A percentile compares a stretch with the other conserved stretches of the same genome.
phyloP scores from a whole-genome alignment of 2,113 vertebrate genomes.

The Ochotona princeps region DNA sequence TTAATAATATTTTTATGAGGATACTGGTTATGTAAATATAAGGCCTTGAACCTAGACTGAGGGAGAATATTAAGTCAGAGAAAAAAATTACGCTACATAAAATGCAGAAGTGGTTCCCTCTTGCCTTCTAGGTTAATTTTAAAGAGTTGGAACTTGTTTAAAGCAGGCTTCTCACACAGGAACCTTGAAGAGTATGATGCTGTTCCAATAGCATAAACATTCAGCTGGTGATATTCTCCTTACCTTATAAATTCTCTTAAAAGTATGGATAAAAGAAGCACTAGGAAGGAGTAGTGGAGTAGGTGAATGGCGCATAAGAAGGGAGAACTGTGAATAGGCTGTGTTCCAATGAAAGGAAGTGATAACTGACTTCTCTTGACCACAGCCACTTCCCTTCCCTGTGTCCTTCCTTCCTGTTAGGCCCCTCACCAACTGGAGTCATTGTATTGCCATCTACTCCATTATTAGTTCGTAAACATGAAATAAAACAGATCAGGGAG shows the following conservation, averaged over 20 bases:
- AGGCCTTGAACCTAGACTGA: background rate
- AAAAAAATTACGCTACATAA: background rate
- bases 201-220: background rate
- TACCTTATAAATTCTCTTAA: background rate
- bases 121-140: constrained; percentile 42
- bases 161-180: background rate
- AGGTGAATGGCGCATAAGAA: background rate
- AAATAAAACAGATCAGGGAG: background rate
- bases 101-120: background rate
- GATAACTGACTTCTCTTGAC: background rate
- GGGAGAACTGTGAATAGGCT: background rate
- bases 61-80: background rate
- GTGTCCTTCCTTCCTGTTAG: background rate
- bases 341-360: background rate
- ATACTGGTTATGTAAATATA: constrained; percentile 12
- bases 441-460: background rate
- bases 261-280: background rate
- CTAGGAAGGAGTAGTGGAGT: background rate
- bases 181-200: background rate
- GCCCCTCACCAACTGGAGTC: background rate
- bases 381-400: background rate
- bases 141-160: background rate
- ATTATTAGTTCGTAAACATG: background rate
- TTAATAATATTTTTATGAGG: background rate
- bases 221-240: background rate